Conservation (phyloP, 2,113 vertebrate genomes). For the Rhineura floridana region DNA sequence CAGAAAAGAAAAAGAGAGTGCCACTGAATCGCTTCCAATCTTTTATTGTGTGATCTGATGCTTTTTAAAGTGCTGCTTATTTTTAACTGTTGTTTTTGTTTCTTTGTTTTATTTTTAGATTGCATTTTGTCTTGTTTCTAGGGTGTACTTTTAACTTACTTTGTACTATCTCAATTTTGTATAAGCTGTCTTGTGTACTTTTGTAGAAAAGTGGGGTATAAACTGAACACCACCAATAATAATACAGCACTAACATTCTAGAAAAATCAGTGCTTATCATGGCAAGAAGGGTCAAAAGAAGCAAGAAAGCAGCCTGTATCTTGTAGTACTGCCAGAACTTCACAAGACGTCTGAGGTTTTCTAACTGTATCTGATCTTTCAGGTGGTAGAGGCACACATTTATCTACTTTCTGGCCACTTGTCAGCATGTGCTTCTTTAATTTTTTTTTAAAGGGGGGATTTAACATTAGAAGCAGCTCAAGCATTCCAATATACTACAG, state of each 20-base stretch:
- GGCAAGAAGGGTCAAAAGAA: not conserved
- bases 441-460: not conserved
- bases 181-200: too few relatives aligned
- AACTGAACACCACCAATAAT: too few relatives aligned
- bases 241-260: not conserved
- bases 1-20: too few relatives aligned
- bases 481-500: not conserved
- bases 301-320: not conserved
- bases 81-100: too few relatives aligned
- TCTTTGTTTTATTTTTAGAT: too few relatives aligned
- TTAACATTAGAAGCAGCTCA: not conserved
- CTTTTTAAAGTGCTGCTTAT: too few relatives aligned
- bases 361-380: not conserved
- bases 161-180: too few relatives aligned
- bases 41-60: too few relatives aligned
- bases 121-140: too few relatives aligned
- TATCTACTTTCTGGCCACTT: not conserved
- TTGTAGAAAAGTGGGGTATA: too few relatives aligned
- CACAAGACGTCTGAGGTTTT: not conserved
- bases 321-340: not conserved
- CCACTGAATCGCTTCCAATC: too few relatives aligned
- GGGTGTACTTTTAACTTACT: too few relatives aligned
- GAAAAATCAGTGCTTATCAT: not conserved
- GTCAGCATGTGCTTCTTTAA: not conserved
- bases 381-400: not conserved